Evolutionary conservation across 2,113 vertebrate species (phyloP).

Genomic region (Sapayoa aenigma): DNA sequence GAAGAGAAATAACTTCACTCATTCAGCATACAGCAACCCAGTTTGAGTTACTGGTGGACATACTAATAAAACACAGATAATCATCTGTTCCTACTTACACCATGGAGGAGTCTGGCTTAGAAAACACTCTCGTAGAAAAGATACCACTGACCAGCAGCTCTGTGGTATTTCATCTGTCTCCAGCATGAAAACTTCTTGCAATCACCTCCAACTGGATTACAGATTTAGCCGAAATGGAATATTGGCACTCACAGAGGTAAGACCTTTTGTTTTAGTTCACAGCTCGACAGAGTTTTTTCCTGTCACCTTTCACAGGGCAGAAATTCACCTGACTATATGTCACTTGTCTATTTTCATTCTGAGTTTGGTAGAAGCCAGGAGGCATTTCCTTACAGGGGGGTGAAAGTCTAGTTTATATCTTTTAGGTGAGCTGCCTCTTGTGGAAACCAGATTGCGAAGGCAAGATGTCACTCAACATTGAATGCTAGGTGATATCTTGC

Average conservation of each 20-base stretch:
- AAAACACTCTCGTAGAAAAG: not conserved
- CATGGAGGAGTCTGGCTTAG: not conserved
- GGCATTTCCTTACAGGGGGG: not conserved
- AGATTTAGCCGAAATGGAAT: not conserved
- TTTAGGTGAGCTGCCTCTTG: not conserved
- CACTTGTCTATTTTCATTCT: not conserved
- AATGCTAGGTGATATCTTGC: not conserved
- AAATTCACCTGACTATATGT: not conserved
- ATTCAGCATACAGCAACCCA: not conserved
- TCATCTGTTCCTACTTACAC: not conserved
- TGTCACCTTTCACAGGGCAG: not conserved
- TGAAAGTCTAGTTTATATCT: not conserved
- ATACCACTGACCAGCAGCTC: not conserved
- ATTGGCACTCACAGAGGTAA: not conserved
- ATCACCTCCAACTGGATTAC: not conserved
- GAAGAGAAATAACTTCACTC: not conserved
- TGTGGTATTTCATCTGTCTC: not conserved
- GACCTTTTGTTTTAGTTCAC: not conserved
- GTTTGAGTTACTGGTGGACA: not conserved
- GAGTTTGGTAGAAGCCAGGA: not conserved
- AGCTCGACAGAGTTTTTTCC: not conserved
- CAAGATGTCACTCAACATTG: not conserved
- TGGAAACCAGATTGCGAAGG: not conserved
- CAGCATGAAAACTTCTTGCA: not conserved
- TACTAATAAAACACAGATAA: not conserved